These are phyloP conservation scores for Halichoerus grypus DNA, from an alignment of 2,113 vertebrate genomes.

Conservation along the genomic window DNA sequence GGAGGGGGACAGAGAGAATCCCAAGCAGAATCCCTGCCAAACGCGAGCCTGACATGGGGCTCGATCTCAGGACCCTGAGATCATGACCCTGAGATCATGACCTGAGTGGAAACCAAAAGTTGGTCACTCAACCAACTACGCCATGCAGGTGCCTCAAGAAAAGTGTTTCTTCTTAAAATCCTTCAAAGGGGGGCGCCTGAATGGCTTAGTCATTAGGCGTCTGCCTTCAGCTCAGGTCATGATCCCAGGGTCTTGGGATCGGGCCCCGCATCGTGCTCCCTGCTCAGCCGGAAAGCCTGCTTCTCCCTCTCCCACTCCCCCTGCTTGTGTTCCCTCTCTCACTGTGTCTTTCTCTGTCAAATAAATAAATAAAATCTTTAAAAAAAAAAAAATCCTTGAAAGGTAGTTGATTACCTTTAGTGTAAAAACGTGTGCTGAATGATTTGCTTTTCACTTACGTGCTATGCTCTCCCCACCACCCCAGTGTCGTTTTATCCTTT, in stretches of 20 bases:
- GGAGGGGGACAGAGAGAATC: neutral
- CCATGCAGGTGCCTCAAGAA: neutral
- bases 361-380: no score
- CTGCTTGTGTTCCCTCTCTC: no score
- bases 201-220: no score
- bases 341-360: no score
- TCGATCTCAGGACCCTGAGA: neutral
- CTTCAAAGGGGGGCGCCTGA: neutral
- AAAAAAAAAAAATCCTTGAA: neutral
- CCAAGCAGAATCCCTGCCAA: neutral
- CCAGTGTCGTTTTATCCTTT: rapidly evolving
- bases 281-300: no score
- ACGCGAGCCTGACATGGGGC: neutral
- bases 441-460: neutral
- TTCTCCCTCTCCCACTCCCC: no score
- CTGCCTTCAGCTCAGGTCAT: no score
- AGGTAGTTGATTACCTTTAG: neutral
- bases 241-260: no score
- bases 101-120: neutral
- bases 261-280: no score
- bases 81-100: neutral
- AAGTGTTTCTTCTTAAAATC: neutral
- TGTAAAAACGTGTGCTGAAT: neutral
- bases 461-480: neutral
- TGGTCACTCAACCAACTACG: neutral